phyloP scores from a whole-genome alignment of 23 tunicate species.

The Halocynthia aurantium region DNA sequence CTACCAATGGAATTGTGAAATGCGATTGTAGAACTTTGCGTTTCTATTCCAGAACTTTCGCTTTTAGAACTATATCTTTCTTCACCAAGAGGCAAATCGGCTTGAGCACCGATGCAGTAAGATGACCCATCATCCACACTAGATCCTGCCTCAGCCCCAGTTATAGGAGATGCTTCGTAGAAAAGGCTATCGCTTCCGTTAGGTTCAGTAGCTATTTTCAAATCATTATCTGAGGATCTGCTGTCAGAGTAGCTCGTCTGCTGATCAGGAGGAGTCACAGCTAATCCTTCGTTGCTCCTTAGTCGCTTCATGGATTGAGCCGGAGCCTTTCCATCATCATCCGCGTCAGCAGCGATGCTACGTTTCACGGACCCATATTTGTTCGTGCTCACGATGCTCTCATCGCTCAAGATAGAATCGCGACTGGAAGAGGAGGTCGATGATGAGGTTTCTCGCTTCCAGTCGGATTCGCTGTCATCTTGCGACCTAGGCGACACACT shows the following conservation, averaged over 20 bases:
- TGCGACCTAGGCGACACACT: too few species aligned
- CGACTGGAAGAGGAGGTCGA: background rate
- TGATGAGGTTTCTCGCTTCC: background rate
- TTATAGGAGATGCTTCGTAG: background rate
- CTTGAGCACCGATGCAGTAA: background rate
- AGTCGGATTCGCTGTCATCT: too few species aligned
- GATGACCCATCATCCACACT: background rate
- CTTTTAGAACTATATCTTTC: background rate
- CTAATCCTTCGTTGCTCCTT: constrained; percentile 10
- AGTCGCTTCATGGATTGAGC: background rate
- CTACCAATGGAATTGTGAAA: too few species aligned
- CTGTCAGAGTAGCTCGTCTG: background rate
- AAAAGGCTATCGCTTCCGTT: background rate
- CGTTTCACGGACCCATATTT: constrained; percentile 9
- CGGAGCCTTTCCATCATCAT: background rate
- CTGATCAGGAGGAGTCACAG: constrained; percentile 2
- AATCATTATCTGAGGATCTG: background rate
- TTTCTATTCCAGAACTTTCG: background rate
- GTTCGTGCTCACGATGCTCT: background rate
- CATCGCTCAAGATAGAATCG: background rate
- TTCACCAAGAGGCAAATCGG: background rate
- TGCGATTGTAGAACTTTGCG: too few species aligned
- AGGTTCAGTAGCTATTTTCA: background rate
- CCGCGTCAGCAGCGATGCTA: background rate
- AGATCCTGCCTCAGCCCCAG: background rate